Evolutionary conservation across 2,113 vertebrate genomes (phyloP).

Genomic region (Recurvirostra avosetta): DNA sequence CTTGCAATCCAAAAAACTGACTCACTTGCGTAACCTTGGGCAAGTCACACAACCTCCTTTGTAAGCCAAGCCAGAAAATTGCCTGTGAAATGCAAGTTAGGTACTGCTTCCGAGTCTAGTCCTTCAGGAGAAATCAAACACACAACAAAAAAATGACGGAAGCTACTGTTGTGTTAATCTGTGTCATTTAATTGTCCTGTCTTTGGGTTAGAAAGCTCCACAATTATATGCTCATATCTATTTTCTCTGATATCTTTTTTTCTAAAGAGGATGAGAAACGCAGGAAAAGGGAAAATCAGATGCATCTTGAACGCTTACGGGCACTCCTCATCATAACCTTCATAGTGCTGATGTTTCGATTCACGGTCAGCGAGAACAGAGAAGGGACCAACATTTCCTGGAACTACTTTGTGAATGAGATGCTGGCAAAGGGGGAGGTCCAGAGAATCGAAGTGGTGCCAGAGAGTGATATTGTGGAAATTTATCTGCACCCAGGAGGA

Average conservation of each 20-base stretch:
- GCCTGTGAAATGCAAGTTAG: neutral
- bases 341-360: slow-evolving; percentile 78
- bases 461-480: slow-evolving; percentile 89
- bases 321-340: slow-evolving; percentile 82
- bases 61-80: neutral
- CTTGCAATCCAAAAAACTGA: neutral
- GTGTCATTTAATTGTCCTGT: neutral
- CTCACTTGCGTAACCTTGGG: neutral
- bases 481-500: slow-evolving; percentile 89
- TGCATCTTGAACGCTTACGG: slow-evolving; percentile 87
- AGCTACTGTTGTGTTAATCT: neutral
- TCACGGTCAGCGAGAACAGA: slow-evolving; percentile 70
- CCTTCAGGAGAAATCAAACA: neutral
- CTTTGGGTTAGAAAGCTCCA: neutral
- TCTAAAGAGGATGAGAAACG: slow-evolving; percentile 84
- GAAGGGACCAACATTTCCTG: slow-evolving; percentile 89
- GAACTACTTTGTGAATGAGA: slow-evolving; percentile 95
- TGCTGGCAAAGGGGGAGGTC: slow-evolving; percentile 97
- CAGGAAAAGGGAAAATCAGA: slow-evolving; percentile 83
- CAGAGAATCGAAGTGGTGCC: slow-evolving; percentile 90
- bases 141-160: rapidly evolving
- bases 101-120: neutral
- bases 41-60: neutral
- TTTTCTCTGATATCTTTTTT: neutral
- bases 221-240: neutral